phyloP scores from a whole-genome alignment of 1,140 invertebrate species.

The Choristoneura fumiferana region DNA sequence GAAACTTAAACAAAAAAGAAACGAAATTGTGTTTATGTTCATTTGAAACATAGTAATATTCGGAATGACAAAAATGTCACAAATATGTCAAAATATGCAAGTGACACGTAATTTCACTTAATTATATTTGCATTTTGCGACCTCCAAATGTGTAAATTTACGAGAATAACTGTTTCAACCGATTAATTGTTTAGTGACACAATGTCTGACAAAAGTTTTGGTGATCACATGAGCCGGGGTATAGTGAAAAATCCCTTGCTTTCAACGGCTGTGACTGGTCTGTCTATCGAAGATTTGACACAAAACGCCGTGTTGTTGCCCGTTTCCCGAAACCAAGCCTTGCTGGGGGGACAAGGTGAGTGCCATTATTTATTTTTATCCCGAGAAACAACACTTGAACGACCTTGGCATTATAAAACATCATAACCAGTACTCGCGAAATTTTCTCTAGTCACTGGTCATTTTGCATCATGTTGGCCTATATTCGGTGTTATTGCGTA shows the following conservation, averaged over 20 bases:
- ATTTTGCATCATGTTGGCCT: slow-evolving; percentile 33
- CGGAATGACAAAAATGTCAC: slow-evolving; percentile 9
- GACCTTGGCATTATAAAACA: slow-evolving; percentile 48
- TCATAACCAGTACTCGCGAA: slow-evolving; percentile 34
- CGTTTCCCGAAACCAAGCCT: slow-evolving; percentile 54
- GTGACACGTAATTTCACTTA: slow-evolving; percentile 74
- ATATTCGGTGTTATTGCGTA: slow-evolving; percentile 20
- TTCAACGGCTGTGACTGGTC: slow-evolving; percentile 64
- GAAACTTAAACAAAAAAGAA: too few species aligned
- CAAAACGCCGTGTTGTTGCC: slow-evolving; percentile 72
- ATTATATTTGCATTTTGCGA: slow-evolving; percentile 72
- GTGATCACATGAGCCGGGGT: slow-evolving; percentile 57
- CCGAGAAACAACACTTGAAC: slow-evolving; percentile 31
- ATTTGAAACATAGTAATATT: background rate
- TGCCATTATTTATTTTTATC: slow-evolving; percentile 61
- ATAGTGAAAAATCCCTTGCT: slow-evolving; percentile 72
- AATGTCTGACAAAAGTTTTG: slow-evolving; percentile 71
- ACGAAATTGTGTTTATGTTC: too few species aligned
- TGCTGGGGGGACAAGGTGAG: slow-evolving; percentile 62
- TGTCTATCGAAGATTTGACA: slow-evolving; percentile 72
- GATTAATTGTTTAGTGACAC: slow-evolving; percentile 46
- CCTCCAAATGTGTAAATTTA: slow-evolving; percentile 73
- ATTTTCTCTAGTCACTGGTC: slow-evolving; percentile 36
- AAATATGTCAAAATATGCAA: slow-evolving; percentile 59
- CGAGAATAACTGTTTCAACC: slow-evolving; percentile 49